A percentile compares a stretch with the other conserved stretches of the same genome.
Conservation (phyloP, 2,797 vertebrate species). For the Mus minutoides region DNA sequence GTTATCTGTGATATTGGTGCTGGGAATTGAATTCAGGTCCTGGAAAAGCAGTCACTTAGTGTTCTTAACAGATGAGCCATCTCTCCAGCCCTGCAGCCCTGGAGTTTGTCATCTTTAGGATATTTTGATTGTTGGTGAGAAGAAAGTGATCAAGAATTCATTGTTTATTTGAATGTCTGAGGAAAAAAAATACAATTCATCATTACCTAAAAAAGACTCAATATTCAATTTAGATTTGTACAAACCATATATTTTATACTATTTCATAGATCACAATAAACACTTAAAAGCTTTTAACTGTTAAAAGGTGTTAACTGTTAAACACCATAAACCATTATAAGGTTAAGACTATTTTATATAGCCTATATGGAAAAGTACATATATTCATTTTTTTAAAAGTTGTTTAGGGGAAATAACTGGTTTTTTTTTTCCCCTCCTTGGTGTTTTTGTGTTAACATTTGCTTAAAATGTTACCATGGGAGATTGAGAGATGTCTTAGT, state of each 20-base stretch:
- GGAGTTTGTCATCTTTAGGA: not conserved
- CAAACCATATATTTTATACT: not conserved
- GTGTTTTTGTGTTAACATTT: not conserved
- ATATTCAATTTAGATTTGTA: conserved; percentile 19
- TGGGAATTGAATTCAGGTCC: not conserved
- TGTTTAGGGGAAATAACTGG: conserved; percentile 32
- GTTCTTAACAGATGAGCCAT: not conserved
- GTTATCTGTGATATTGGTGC: not conserved
- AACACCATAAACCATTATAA: not conserved
- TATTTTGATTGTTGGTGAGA: not conserved
- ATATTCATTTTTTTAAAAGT: not conserved
- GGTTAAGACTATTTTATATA: not conserved
- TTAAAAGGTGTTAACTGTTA: not conserved
- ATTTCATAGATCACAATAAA: not conserved
- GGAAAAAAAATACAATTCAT: not conserved
- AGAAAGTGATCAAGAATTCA: not conserved
- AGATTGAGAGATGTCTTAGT: not conserved
- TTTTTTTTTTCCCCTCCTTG: not conserved
- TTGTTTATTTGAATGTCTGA: not conserved
- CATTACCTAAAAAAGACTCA: not conserved
- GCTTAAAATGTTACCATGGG: not conserved
- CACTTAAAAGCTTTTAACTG: conserved; percentile 10
- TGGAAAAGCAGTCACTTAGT: not conserved
- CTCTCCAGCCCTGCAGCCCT: not conserved
- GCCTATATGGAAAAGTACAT: not conserved